phyloP scores from a whole-genome alignment of 2,113 vertebrate genomes.

The Halcyon senegalensis region DNA sequence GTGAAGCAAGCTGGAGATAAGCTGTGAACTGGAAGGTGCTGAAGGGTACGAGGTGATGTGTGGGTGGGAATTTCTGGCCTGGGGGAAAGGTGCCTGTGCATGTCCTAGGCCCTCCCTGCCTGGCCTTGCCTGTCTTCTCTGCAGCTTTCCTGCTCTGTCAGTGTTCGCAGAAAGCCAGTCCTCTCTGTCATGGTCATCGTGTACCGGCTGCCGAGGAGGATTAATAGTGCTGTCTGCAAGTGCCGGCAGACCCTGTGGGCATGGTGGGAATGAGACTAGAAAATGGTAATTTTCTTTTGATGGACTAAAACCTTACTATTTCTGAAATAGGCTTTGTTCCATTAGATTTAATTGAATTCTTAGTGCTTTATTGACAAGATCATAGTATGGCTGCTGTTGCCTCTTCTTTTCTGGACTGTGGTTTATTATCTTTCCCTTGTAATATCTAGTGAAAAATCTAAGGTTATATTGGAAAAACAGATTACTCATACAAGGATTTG shows the following conservation, averaged over 20 bases:
- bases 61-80: fast-evolving
- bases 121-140: background rate
- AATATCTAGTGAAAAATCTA: background rate
- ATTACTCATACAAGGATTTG: background rate
- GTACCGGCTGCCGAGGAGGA: background rate
- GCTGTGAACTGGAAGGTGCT: background rate
- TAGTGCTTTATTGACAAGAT: conserved; percentile 18
- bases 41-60: background rate
- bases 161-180: background rate
- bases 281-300: background rate
- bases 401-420: background rate
- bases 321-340: conserved; percentile 32
- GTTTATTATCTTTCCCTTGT: conserved; percentile 19
- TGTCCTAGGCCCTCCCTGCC: background rate
- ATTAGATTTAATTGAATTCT: conserved; percentile 39
- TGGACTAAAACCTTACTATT: background rate
- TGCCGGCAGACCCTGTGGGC: background rate
- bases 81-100: background rate
- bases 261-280: background rate
- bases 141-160: fast-evolving
- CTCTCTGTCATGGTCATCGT: background rate
- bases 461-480: conserved; percentile 17
- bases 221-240: background rate
- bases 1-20: background rate
- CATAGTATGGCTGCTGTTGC: background rate